Evolutionary conservation across 1,140 invertebrate species (phyloP), one percentile per base, ranked within the genome.

Genomic region (Ceratina japonica): DNA sequence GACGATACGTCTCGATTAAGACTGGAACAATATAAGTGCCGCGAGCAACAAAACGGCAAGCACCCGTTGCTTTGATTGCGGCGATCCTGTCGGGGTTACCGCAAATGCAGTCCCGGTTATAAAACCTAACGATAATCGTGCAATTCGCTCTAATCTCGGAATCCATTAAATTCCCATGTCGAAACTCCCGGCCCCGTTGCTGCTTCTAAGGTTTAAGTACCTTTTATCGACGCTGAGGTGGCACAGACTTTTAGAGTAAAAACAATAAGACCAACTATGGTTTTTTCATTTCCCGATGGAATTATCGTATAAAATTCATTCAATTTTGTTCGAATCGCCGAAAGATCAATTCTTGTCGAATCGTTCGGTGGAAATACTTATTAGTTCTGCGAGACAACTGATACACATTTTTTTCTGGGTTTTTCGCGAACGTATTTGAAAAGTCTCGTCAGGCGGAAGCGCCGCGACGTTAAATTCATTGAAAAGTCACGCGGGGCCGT

Each of bases 111-210:
- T 63, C 20, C 68, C 20, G 49, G 75, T 24, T 71, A 71, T 71
- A 77, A 77, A 77, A 71, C 69, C 58, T 71, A 77, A 77, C 75
- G 75, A 77, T 77, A 77, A 77, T 77, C 75, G 59, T 18, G 49
- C 66, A 51, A 71, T 71, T 71, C 75, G 4, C 49, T 77, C 68
- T 54, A 63, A 77, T 77, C 75, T 71, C 58, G 49, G 49, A 12
- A 37, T 51, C 75, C 75, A 44, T 77, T 77, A 77, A 77, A 71
- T 77, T 59, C 68, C 58, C 24, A 27, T 54, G 75, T 72, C 75
- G 75, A 77, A 77, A 71, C 68, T 71, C 63, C 18, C 75, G 44
- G 58, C 58, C 59, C 54, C 27, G 27, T 71, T 24, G 2, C 15
- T 49, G 24, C 49, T 62, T 71, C 49, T 15, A 24, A 62, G 37